These are phyloP conservation scores for Agelaius tricolor DNA, from an alignment of 2,113 vertebrate species.

Conservation along the genomic window DNA sequence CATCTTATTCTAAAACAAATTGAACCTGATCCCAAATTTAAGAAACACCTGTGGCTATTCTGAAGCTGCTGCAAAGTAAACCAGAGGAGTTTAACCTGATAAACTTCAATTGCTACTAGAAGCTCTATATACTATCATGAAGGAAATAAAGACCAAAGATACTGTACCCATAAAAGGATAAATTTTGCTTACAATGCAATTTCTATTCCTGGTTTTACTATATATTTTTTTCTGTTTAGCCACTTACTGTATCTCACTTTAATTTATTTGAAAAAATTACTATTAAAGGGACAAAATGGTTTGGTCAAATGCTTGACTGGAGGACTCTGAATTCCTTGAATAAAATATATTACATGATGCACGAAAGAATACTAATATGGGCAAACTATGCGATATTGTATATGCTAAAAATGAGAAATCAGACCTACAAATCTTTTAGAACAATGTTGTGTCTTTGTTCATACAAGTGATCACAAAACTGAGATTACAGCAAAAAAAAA, in stretches of 20 bases:
- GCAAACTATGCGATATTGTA: not conserved
- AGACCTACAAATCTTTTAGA: not conserved
- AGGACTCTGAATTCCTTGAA: not conserved
- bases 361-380: not conserved
- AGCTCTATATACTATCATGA: not conserved
- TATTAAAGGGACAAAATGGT: not conserved
- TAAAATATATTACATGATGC: not conserved
- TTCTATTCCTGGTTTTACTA: not conserved
- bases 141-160: not conserved
- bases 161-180: not conserved
- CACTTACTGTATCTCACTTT: not conserved
- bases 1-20: not conserved
- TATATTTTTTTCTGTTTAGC: not conserved
- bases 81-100: not conserved
- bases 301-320: not conserved
- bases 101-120: not conserved
- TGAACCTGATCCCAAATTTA: not conserved
- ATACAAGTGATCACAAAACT: not conserved
- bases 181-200: not conserved
- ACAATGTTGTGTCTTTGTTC: not conserved
- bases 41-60: not conserved
- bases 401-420: not conserved
- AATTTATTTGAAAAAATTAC: not conserved
- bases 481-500: not conserved
- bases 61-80: not conserved